Percentiles rank a stretch among this genome's conserved stretches.
Evolutionary conservation across 2,797 vertebrate species (phyloP).

Genomic region (Malurus splendens): DNA sequence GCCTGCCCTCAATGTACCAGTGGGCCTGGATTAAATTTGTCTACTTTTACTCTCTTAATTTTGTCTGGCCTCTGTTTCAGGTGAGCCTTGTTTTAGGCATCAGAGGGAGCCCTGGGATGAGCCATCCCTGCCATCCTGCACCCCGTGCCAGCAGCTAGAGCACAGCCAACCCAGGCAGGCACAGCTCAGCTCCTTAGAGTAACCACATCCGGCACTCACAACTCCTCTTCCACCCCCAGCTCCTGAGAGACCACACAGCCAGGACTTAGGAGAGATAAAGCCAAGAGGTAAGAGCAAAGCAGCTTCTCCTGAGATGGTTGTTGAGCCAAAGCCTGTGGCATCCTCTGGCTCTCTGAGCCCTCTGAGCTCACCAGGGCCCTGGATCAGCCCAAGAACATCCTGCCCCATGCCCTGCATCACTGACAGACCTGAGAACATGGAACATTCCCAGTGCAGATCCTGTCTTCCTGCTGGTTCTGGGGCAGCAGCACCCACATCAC

Average conservation of each 20-base stretch:
- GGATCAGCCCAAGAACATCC: not conserved
- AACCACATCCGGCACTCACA: not conserved
- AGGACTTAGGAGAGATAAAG: not conserved
- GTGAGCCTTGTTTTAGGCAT: too few species aligned
- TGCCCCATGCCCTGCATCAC: fast-evolving
- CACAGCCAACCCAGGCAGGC: not conserved
- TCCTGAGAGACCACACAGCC: not conserved
- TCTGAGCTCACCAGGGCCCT: not conserved
- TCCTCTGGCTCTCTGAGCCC: not conserved
- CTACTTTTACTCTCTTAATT: too few species aligned
- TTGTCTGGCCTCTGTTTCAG: too few species aligned
- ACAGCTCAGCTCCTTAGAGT: not conserved
- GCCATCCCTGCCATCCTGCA: not conserved
- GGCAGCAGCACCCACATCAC: fast-evolving
- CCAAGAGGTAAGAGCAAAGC: not conserved
- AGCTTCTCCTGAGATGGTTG: not conserved
- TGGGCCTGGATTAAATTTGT: too few species aligned
- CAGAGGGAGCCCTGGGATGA: not conserved
- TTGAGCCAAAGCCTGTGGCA: not conserved
- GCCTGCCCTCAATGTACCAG: too few species aligned
- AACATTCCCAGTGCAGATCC: fast-evolving
- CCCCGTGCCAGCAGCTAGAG: not conserved
- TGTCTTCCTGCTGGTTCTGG: fast-evolving
- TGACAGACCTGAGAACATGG: not conserved
- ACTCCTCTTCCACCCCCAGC: not conserved